A percentile compares a stretch with the other conserved stretches of the same genome.
Evolutionary conservation across 2,797 vertebrate genomes (phyloP).

Genomic region (Acomys russatus): DNA sequence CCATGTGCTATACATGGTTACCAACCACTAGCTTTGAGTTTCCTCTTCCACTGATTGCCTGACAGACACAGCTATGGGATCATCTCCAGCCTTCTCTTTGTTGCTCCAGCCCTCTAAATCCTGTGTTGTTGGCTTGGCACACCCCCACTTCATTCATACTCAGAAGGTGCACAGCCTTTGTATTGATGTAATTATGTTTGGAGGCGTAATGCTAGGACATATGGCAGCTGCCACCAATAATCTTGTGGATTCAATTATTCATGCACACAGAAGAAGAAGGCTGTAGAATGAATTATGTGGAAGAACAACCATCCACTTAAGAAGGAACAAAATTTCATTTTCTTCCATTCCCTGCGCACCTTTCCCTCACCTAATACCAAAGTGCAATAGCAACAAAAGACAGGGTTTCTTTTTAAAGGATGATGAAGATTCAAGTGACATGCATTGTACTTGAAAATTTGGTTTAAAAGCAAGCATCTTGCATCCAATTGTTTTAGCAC

Average conservation of each 20-base stretch:
- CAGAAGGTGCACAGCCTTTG: background rate
- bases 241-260: background rate
- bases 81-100: background rate
- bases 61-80: background rate
- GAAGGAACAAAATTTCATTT: background rate
- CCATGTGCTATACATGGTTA: background rate
- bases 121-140: background rate
- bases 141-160: too few relatives aligned
- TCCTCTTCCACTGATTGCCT: background rate
- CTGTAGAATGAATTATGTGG: background rate
- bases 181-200: background rate
- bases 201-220: background rate
- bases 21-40: background rate
- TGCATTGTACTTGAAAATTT: background rate
- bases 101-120: background rate
- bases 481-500: background rate
- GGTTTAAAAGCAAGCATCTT: background rate
- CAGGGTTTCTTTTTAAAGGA: background rate
- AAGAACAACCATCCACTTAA: background rate
- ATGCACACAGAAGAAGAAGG: background rate
- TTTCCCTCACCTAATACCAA: background rate
- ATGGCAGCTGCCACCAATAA: background rate
- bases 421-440: background rate
- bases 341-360: background rate
- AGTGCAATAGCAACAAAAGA: background rate